These are phyloP conservation scores for Bubo blakistoni DNA, from an alignment of 2,113 vertebrate species.

Conservation along the genomic window DNA sequence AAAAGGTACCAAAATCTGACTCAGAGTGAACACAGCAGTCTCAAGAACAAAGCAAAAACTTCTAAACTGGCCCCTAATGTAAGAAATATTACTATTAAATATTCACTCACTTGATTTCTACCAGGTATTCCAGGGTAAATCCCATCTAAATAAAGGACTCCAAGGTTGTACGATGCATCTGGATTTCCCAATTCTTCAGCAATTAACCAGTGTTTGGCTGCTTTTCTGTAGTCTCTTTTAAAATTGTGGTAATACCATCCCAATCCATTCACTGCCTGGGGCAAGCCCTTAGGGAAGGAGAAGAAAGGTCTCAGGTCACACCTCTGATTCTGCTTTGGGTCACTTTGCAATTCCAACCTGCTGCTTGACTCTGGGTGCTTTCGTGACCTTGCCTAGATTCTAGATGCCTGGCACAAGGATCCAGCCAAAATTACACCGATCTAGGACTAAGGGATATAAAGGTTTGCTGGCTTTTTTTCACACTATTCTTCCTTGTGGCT, in stretches of 20 bases:
- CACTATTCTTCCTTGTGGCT: background rate
- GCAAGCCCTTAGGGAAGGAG: constrained; percentile 79
- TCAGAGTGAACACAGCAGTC: background rate
- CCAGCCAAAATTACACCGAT: background rate
- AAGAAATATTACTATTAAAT: background rate
- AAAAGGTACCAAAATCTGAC: background rate
- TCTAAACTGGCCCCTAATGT: background rate
- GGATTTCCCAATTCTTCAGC: constrained; percentile 84
- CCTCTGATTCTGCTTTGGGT: background rate
- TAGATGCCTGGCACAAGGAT: background rate
- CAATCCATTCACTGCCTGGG: constrained; percentile 87
- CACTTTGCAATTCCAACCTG: background rate
- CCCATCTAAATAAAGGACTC: constrained; percentile 81
- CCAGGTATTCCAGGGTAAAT: constrained; percentile 68
- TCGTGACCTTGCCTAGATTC: background rate
- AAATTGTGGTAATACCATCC: constrained; percentile 90
- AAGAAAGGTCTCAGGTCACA: background rate
- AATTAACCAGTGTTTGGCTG: constrained; percentile 80
- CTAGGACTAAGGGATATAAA: background rate
- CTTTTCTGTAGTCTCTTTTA: constrained; percentile 77
- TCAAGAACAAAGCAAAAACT: background rate
- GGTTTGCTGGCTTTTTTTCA: background rate
- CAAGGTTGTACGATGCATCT: constrained; percentile 87
- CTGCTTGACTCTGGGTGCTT: background rate
- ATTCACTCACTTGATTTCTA: constrained; percentile 81